Percentiles rank a stretch among this genome's conserved stretches.
These are phyloP conservation scores for Gallinago stenura DNA, from an alignment of 2,797 vertebrate genomes.

Conservation along the genomic window DNA sequence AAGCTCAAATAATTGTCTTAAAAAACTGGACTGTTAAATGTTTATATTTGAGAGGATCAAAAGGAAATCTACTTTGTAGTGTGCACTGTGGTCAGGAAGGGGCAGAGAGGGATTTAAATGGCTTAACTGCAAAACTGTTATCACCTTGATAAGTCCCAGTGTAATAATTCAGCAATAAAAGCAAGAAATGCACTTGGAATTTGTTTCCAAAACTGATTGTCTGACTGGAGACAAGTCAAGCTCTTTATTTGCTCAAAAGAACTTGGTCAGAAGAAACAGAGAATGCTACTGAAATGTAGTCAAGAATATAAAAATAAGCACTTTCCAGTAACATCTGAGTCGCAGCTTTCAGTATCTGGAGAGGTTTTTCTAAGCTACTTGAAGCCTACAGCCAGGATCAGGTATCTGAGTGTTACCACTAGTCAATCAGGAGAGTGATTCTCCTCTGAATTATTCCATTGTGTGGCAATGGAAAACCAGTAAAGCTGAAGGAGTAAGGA, in stretches of 20 bases:
- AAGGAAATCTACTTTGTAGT: conserved; percentile 67
- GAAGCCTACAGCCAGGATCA: neutral
- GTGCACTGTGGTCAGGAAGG: conserved; percentile 47
- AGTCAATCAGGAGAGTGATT: neutral
- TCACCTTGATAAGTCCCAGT: conserved; percentile 63
- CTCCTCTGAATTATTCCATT: neutral
- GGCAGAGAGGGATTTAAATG: conserved; percentile 67
- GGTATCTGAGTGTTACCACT: neutral
- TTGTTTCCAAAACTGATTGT: conserved; percentile 38
- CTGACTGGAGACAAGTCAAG: conserved; percentile 52
- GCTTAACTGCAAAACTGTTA: conserved; percentile 53
- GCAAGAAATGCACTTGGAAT: conserved; percentile 48
- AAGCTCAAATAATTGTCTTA: conserved; percentile 68
- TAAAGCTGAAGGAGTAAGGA: neutral
- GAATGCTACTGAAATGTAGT: conserved; percentile 32
- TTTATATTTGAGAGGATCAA: conserved; percentile 73
- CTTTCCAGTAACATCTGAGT: conserved; percentile 7
- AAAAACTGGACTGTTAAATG: conserved; percentile 59
- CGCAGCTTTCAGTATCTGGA: neutral
- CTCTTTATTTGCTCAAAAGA: conserved; percentile 49
- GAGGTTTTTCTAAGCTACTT: neutral
- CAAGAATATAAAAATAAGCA: conserved; percentile 36
- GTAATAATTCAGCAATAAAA: conserved; percentile 49
- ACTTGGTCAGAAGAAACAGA: conserved; percentile 28
- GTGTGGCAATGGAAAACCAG: neutral